Evolutionary conservation across 2,113 vertebrate species (phyloP).

Genomic region (Syngnathus floridae): DNA sequence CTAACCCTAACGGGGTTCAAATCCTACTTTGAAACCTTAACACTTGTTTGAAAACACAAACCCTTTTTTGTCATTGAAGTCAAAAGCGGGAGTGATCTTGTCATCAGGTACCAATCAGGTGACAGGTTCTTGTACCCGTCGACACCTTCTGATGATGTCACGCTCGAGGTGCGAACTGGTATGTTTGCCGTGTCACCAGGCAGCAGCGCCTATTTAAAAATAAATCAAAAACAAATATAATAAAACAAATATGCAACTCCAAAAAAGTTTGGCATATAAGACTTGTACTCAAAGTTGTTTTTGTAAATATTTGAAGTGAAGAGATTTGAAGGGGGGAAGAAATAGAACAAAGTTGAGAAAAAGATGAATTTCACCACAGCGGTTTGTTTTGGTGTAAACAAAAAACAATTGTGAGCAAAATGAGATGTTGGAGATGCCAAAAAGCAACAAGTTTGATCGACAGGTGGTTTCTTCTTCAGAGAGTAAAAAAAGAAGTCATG

Average conservation of each 20-base stretch:
- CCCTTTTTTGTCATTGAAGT: constrained; percentile 50
- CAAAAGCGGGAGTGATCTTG: constrained; percentile 24
- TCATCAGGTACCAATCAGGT: constrained; percentile 56
- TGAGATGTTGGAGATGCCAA: not conserved
- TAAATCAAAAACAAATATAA: not conserved
- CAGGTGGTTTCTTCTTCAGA: not conserved
- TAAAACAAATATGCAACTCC: no score
- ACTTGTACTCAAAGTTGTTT: not conserved
- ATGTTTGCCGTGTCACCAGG: constrained; percentile 18
- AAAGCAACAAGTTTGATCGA: not conserved
- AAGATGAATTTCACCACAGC: not conserved
- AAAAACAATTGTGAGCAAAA: not conserved
- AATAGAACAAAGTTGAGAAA: not conserved
- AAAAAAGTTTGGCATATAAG: no score
- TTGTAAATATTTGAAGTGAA: not conserved
- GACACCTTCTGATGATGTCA: constrained; percentile 53
- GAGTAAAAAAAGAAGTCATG: not conserved
- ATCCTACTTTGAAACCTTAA: no score
- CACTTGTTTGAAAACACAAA: no score
- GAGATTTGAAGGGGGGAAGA: not conserved
- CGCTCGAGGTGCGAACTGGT: constrained; percentile 26
- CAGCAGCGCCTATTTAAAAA: not conserved
- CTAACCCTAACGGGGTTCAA: no score
- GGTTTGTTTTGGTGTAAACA: constrained; percentile 14
- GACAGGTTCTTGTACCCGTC: constrained; percentile 51